These are phyloP conservation scores for Acridotheres tristis DNA, from an alignment of 2,797 vertebrate species.

Conservation along the genomic window DNA sequence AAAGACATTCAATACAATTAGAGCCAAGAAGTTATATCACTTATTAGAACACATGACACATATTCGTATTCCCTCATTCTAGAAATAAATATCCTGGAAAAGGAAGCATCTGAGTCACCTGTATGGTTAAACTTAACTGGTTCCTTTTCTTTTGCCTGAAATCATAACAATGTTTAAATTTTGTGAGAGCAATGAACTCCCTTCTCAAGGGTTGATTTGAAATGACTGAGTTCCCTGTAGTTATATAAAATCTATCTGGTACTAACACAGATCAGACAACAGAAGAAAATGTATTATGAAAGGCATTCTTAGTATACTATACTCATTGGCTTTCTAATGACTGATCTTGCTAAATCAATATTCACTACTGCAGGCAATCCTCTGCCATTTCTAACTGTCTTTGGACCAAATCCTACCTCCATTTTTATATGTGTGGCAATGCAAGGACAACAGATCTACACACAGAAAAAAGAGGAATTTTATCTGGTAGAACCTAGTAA, in stretches of 20 bases:
- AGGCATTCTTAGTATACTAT: background rate
- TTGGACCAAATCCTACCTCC: background rate
- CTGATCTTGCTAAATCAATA: constrained; percentile 45
- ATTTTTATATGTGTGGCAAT: background rate
- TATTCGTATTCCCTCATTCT: background rate
- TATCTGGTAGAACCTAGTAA: background rate
- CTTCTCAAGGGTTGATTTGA: background rate
- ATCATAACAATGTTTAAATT: background rate
- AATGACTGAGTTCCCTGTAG: background rate
- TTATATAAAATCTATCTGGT: background rate
- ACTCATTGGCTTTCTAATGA: background rate
- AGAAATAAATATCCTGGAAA: background rate
- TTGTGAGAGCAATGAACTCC: background rate
- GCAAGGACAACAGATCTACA: background rate
- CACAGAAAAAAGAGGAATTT: background rate
- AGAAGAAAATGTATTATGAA: constrained; percentile 22
- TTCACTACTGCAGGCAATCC: background rate
- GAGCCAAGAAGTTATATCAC: background rate
- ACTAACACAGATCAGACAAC: background rate
- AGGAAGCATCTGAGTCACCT: background rate
- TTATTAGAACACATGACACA: background rate
- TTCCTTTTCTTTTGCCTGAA: background rate
- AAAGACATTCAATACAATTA: background rate
- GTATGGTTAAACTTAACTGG: background rate
- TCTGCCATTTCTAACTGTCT: constrained; percentile 7